Conservation (phyloP, 2,113 vertebrate species). For the Lichenostomus cassidix region DNA sequence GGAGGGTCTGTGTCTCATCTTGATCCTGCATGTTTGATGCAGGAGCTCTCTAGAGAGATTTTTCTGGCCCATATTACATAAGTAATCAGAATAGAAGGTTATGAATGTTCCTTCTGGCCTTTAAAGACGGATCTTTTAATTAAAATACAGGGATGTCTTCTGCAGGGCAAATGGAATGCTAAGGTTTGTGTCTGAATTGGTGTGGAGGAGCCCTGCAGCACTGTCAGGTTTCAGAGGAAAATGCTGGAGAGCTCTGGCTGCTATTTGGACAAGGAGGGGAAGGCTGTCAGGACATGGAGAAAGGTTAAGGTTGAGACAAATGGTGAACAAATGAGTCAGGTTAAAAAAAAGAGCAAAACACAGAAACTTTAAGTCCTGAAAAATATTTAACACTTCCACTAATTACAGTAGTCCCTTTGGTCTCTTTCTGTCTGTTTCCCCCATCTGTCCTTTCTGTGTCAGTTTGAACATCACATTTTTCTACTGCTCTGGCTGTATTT, state of each 20-base stretch:
- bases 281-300: background rate
- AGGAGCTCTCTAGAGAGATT: background rate
- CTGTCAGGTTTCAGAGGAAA: background rate
- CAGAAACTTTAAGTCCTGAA: background rate
- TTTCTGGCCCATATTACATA: background rate
- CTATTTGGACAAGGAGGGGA: background rate
- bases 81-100: background rate
- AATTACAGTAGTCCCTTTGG: background rate
- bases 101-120: background rate
- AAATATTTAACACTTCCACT: background rate
- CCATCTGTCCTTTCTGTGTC: background rate
- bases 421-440: background rate
- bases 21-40: background rate
- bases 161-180: background rate
- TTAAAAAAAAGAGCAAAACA: background rate
- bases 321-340: background rate
- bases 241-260: background rate
- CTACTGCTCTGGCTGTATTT: too few relatives aligned
- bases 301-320: background rate
- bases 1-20: background rate
- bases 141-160: background rate
- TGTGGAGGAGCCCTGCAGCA: background rate
- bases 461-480: background rate
- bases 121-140: constrained; percentile 18
- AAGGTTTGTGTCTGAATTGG: background rate